These are phyloP conservation scores for Ramphastos sulfuratus DNA, from an alignment of 2,113 vertebrate species.

Conservation along the genomic window DNA sequence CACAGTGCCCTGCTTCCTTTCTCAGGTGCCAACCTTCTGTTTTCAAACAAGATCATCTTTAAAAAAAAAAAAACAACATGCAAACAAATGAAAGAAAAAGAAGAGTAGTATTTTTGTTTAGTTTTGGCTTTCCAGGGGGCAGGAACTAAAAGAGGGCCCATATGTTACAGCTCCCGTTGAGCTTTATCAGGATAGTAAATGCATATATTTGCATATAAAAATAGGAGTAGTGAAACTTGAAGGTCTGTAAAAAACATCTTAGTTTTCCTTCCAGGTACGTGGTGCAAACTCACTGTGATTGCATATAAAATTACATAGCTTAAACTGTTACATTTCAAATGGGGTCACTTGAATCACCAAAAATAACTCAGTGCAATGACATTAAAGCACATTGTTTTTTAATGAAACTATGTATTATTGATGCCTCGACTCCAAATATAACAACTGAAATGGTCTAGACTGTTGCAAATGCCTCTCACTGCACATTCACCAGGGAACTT, in stretches of 20 bases:
- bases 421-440: neutral
- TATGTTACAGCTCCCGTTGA: conserved; percentile 8
- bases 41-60: neutral
- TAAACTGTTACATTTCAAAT: neutral
- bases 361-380: conserved; percentile 28
- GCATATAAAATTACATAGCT: neutral
- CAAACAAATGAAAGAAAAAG: neutral
- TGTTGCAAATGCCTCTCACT: neutral
- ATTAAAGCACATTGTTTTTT: conserved; percentile 44
- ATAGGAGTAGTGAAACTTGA: neutral
- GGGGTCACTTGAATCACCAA: neutral
- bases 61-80: neutral
- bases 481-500: neutral
- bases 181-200: neutral
- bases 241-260: neutral
- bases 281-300: neutral
- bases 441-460: conserved; percentile 2
- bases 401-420: conserved; percentile 31
- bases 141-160: neutral
- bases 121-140: conserved; percentile 26
- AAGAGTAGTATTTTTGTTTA: neutral
- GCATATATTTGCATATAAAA: neutral
- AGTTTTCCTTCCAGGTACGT: neutral
- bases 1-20: neutral
- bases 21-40: conserved; percentile 57